These are phyloP conservation scores for Anniella stebbinsi DNA, from an alignment of 2,797 vertebrate species.

Conservation along the genomic window DNA sequence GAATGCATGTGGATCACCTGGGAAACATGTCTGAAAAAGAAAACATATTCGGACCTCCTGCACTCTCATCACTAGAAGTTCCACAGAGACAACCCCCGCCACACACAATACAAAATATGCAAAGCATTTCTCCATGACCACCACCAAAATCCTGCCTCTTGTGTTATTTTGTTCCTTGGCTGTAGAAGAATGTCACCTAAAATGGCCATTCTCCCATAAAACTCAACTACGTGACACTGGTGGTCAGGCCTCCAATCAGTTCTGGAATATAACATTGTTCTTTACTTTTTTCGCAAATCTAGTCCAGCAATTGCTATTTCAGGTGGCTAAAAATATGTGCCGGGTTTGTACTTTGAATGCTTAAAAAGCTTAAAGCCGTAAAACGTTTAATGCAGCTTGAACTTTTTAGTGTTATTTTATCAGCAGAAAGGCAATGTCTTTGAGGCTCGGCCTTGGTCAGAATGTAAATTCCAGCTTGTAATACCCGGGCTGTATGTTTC, in stretches of 20 bases:
- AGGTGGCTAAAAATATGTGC: constrained; percentile 75
- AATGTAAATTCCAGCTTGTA: constrained; percentile 79
- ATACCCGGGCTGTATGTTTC: constrained; percentile 76
- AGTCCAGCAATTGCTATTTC: constrained; percentile 71
- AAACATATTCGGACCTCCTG: background rate
- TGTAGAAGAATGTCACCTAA: background rate
- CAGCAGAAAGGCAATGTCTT: constrained; percentile 71
- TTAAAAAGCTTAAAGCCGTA: constrained; percentile 77
- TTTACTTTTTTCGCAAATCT: constrained; percentile 55
- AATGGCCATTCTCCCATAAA: constrained; percentile 3
- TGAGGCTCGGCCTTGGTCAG: constrained; percentile 73
- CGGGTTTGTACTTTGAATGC: constrained; percentile 74
- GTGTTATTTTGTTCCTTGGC: background rate
- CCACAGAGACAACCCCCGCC: background rate
- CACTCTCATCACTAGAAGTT: background rate
- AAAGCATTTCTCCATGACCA: background rate
- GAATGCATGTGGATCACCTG: background rate
- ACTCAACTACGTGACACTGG: constrained; percentile 4
- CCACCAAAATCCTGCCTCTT: accelerated
- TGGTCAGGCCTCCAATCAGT: constrained; percentile 12
- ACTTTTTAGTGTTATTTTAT: constrained; percentile 77
- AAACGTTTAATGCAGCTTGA: constrained; percentile 76
- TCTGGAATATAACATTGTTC: constrained; percentile 59
- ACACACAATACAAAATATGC: background rate
- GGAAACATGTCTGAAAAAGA: background rate